Evolutionary conservation across 2,888 invertebrate genomes (phyloP).

Genomic region (Andrena fulva): DNA sequence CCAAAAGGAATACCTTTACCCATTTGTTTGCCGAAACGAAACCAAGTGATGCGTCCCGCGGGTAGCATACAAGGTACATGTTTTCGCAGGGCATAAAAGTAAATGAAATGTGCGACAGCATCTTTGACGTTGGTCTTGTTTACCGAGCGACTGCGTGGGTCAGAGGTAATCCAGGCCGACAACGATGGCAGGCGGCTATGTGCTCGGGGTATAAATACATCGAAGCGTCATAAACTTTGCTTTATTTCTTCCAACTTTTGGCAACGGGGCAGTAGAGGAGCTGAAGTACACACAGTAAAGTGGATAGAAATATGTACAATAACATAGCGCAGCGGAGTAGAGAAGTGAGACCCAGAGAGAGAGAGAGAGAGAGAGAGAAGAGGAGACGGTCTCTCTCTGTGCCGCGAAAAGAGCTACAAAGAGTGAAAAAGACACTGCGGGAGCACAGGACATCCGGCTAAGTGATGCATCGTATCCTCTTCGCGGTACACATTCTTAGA

Average conservation of each 20-base stretch:
- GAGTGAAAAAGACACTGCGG: slow-evolving; percentile 48
- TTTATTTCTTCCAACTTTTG: slow-evolving; percentile 64
- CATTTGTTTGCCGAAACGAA: slow-evolving; percentile 1
- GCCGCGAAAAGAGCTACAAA: slow-evolving; percentile 24
- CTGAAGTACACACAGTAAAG: slow-evolving; percentile 3
- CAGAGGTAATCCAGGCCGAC: neutral
- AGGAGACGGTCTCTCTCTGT: slow-evolving; percentile 1
- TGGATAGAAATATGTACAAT: neutral
- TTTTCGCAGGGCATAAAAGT: neutral
- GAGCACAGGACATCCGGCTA: slow-evolving; percentile 70
- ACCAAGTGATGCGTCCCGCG: neutral
- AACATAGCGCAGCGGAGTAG: neutral
- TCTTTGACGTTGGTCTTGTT: slow-evolving; percentile 30
- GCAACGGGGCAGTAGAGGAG: neutral
- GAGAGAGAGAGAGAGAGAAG: neutral
- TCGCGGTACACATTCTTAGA: slow-evolving; percentile 47
- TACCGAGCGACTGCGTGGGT: slow-evolving; percentile 18
- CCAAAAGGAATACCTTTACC: neutral
- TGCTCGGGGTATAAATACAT: slow-evolving; percentile 48
- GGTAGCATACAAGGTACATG: neutral
- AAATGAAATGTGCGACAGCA: neutral
- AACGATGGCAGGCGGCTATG: neutral
- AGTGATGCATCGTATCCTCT: slow-evolving; percentile 73
- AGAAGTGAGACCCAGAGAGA: neutral
- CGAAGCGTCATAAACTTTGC: slow-evolving; percentile 53